phyloP scores from a whole-genome alignment of 2,888 invertebrate species.

The Pterostichus madidus region DNA sequence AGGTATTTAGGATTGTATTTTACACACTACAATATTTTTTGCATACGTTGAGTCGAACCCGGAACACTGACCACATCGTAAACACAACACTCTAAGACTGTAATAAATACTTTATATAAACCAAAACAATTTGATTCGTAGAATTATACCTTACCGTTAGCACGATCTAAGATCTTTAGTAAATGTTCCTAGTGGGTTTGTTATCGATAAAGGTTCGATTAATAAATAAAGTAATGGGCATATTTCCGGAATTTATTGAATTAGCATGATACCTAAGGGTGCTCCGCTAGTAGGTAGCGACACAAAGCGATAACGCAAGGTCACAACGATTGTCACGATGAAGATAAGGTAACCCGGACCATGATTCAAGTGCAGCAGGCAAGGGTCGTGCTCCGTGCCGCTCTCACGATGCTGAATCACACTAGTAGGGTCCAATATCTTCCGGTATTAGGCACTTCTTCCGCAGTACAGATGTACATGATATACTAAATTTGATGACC shows the following conservation, averaged over 20 bases:
- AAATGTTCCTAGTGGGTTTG: conserved; percentile 1
- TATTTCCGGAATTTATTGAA: conserved; percentile 54
- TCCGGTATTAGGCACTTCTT: conserved; percentile 59
- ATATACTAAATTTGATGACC: conserved; percentile 52
- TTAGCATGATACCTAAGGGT: conserved; percentile 32
- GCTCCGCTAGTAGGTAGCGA: conserved; percentile 25
- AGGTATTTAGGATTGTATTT: no score
- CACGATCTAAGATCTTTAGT: neutral
- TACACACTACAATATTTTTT: no score
- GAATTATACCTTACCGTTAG: neutral
- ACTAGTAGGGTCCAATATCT: conserved; percentile 55
- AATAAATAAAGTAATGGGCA: conserved; percentile 37
- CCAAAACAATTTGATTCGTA: no score
- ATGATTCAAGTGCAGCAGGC: conserved; percentile 26
- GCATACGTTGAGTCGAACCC: no score
- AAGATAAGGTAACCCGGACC: conserved; percentile 41
- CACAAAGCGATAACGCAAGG: conserved; percentile 50
- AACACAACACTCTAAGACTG: no score
- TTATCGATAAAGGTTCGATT: conserved; percentile 42
- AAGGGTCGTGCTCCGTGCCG: neutral
- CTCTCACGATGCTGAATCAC: neutral
- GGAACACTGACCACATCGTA: no score
- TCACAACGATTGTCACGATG: conserved; percentile 42
- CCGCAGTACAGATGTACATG: conserved; percentile 49
- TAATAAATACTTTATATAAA: no score